Conservation (phyloP, 1,140 invertebrate genomes). For the Calephelis nemesis region DNA sequence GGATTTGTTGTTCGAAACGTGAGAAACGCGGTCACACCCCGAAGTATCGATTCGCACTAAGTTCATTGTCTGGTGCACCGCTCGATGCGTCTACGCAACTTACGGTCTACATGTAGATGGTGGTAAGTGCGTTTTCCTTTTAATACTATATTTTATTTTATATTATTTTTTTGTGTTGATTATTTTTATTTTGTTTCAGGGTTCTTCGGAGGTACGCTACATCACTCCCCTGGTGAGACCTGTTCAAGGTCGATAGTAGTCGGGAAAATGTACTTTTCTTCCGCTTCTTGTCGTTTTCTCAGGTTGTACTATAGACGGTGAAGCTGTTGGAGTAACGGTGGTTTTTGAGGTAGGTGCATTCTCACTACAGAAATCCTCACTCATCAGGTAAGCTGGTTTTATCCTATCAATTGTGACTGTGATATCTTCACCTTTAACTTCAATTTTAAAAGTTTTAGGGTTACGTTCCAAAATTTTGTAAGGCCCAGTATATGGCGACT, state of each 20-base stretch:
- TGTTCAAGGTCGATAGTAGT: conserved; percentile 4
- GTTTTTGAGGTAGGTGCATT: not conserved
- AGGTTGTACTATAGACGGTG: not conserved
- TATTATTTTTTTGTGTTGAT: too few species aligned
- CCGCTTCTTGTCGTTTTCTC: conserved; percentile 4
- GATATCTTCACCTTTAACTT: not conserved
- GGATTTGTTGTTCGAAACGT: too few species aligned
- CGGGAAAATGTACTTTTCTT: conserved; percentile 13
- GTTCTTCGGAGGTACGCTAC: not conserved
- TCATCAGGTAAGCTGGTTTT: not conserved
- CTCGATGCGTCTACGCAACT: too few species aligned
- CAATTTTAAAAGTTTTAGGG: conserved; percentile 1
- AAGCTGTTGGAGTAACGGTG: not conserved
- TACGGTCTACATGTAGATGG: too few species aligned
- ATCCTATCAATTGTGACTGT: conserved; percentile 7
- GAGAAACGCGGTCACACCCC: too few species aligned
- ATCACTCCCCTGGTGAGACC: conserved; percentile 5
- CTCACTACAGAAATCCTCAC: not conserved
- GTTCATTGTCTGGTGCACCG: too few species aligned
- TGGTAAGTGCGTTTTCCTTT: too few species aligned
- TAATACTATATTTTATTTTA: too few species aligned
- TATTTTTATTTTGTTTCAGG: too few species aligned
- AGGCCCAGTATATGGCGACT: conserved; percentile 14
- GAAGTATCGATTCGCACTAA: too few species aligned
- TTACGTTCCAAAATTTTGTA: conserved; percentile 1